Evolutionary conservation across 2,888 invertebrate genomes (phyloP).

Genomic region (Ecliptopera silaceata): DNA sequence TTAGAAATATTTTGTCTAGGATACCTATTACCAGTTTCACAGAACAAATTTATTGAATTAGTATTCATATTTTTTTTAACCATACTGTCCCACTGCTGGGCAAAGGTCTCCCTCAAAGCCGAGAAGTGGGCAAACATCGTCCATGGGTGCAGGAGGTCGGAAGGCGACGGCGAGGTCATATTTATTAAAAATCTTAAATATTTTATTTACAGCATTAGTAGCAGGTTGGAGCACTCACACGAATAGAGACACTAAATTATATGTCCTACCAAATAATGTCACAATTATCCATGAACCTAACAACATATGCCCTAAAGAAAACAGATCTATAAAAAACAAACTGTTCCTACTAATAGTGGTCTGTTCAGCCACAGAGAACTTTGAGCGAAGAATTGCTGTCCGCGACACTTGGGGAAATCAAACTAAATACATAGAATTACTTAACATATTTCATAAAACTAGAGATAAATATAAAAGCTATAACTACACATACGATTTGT

Average conservation of each 20-base stretch:
- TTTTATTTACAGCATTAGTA: constrained; percentile 70
- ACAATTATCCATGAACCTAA: constrained; percentile 86
- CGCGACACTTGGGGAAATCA: constrained; percentile 88
- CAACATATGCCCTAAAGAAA: constrained; percentile 70
- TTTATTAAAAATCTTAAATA: background rate
- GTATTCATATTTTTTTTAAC: too few species aligned
- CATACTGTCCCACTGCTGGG: too few species aligned
- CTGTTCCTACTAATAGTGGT: constrained; percentile 88
- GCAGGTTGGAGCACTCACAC: constrained; percentile 90
- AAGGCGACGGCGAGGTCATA: too few species aligned
- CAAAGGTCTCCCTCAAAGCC: too few species aligned
- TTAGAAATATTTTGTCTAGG: too few species aligned
- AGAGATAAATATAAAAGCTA: constrained; percentile 64
- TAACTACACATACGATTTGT: constrained; percentile 66
- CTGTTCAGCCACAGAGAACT: constrained; percentile 88
- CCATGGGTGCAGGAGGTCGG: too few species aligned
- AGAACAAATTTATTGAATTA: too few species aligned
- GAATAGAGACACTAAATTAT: constrained; percentile 87
- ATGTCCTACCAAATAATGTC: constrained; percentile 87
- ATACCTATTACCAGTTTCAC: too few species aligned
- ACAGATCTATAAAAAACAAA: constrained; percentile 52
- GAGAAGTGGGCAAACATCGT: too few species aligned
- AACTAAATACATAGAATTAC: constrained; percentile 57
- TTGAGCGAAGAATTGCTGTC: constrained; percentile 85
- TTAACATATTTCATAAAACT: constrained; percentile 53